Evolutionary conservation across 2,888 invertebrate genomes (phyloP), one percentile per base, ranked within the genome.

Genomic region (Hirtodrosophila trivittata): DNA sequence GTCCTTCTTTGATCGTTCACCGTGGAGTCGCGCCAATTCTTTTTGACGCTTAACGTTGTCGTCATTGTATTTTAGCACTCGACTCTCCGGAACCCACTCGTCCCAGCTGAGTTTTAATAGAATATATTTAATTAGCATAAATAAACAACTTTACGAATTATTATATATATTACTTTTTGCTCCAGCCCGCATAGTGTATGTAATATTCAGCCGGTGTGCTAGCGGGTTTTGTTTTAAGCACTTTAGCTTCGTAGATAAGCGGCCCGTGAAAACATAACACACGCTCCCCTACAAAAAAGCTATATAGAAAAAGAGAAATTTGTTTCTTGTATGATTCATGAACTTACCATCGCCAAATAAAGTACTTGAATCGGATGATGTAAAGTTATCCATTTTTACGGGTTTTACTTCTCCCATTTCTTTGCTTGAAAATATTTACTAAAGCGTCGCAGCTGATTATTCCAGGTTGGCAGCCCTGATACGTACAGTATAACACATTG

Each of bases 141-240:
- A 10, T 25, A 26, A 16, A 38, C 8, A 33, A 1, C 7, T 6
- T 3, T 12, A 28, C 10, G 3, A 3, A 55, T 32, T 10, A 10
- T 28, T 5, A 26, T 14, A 3, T n/a, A 3, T 9, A 45, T 51
- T 92, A 98, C 97, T 97, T 98, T 92, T 98, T 98, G 89, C 97
- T 98, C 98, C 98, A 98, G 1, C 98, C 98, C 74, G 97, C 97
- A 90, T 98, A 98, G 91, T 98, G 98, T 71, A 98, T 97, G 62
- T 97, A 94, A 91, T 98, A 98, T 88, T 96, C 94, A 5, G 96
- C 93, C 90, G 95, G 94, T 90, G 97, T 97, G 77, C 97, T 97
- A 90, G 96, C 97, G 1, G 94, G 94, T 69, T 95, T 92, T 50
- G 94, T 94, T 91, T 97, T 97, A 18, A 98, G 92, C 88, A 97